phyloP scores from a whole-genome alignment of 1,140 invertebrate genomes.

The Centruroides sculpturatus region DNA sequence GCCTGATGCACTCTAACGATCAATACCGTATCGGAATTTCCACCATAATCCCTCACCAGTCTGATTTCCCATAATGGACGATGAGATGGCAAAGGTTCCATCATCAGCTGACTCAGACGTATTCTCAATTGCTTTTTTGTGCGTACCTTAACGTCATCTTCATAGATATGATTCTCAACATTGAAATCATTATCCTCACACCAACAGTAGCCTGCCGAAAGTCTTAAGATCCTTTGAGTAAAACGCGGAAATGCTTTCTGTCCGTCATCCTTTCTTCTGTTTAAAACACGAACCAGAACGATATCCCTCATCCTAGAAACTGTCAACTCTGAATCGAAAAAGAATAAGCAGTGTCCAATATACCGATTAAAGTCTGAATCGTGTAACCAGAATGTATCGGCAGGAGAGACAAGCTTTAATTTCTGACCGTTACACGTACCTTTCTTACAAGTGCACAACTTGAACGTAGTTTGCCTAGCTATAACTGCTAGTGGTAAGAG shows the following conservation, averaged over 20 bases:
- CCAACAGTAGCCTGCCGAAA: slow-evolving; percentile 36
- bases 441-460: slow-evolving; percentile 8
- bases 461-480: slow-evolving; percentile 20
- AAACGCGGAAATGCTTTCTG: slow-evolving; percentile 35
- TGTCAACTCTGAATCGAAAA: slow-evolving; percentile 34
- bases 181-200: slow-evolving; percentile 34
- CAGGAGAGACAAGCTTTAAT: slow-evolving; percentile 23
- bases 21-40: slow-evolving; percentile 33
- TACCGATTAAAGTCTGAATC: slow-evolving; percentile 25
- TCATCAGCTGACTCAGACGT: slow-evolving; percentile 33
- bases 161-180: slow-evolving; percentile 38
- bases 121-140: slow-evolving; percentile 29
- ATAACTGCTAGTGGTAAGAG: slow-evolving; percentile 24
- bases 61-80: slow-evolving; percentile 41
- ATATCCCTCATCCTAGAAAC: slow-evolving; percentile 32
- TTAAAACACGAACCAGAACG: slow-evolving; percentile 31
- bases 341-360: slow-evolving; percentile 36
- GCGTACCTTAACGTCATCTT: slow-evolving; percentile 25
- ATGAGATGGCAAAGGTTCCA: slow-evolving; percentile 27
- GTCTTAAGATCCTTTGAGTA: slow-evolving; percentile 29
- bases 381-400: slow-evolving; percentile 36
- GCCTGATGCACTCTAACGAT: slow-evolving; percentile 40
- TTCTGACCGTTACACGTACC: slow-evolving; percentile 1
- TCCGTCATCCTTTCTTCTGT: slow-evolving; percentile 28
- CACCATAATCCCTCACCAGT: slow-evolving; percentile 32